phyloP scores from a whole-genome alignment of 1,140 invertebrate genomes.

The Halictus rubicundus region DNA sequence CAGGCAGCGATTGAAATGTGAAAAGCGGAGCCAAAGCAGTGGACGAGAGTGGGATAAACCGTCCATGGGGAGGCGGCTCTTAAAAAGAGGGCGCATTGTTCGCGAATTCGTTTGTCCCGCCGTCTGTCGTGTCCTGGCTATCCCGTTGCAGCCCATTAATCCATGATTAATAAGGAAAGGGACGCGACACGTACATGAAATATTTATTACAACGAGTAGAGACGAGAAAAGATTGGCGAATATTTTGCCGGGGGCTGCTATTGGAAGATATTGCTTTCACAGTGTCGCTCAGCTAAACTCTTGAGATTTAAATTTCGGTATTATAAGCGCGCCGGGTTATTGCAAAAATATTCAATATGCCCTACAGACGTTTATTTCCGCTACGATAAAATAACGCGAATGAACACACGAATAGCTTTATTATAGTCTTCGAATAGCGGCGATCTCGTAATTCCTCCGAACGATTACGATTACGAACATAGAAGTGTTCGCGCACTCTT shows the following conservation, averaged over 20 bases:
- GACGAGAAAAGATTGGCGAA: neutral
- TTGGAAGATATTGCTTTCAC: neutral
- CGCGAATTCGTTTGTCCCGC: neutral
- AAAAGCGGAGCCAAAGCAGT: no score
- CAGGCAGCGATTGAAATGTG: neutral
- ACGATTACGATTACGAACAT: no score
- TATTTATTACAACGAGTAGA: slow-evolving; percentile 32
- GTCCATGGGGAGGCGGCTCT: neutral
- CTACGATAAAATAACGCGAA: no score
- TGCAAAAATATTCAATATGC: neutral
- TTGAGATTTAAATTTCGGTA: neutral
- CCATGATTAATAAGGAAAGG: slow-evolving; percentile 20
- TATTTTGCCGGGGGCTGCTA: neutral
- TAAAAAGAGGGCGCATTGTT: neutral
- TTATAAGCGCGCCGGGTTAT: neutral
- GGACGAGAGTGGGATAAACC: neutral
- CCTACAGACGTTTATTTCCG: no score
- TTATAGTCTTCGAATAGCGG: no score
- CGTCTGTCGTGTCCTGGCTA: slow-evolving; percentile 13
- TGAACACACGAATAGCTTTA: no score
- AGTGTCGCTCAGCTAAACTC: neutral
- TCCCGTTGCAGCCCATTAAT: slow-evolving; percentile 23
- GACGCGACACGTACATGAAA: slow-evolving; percentile 13
- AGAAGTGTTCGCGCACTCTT: no score
- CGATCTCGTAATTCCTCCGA: no score